Conservation (phyloP, 2,888 invertebrate species). For the Eustalomyia histrio region DNA sequence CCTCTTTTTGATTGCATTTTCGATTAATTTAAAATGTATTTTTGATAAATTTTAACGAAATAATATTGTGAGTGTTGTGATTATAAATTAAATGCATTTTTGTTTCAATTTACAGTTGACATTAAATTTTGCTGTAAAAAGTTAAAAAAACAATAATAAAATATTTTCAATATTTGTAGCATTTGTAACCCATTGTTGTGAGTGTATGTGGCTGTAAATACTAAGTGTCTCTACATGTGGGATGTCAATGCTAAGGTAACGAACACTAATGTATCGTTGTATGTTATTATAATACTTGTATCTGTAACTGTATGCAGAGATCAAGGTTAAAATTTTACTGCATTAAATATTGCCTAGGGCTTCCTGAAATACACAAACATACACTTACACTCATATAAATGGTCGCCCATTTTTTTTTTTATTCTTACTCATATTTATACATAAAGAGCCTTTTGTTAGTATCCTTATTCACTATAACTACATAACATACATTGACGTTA, state of each 20-base stretch:
- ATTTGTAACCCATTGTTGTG: neutral
- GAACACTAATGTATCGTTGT: neutral
- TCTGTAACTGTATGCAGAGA: slow-evolving; percentile 38
- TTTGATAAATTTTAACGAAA: too few species aligned
- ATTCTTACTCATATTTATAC: neutral
- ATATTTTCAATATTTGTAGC: too few species aligned
- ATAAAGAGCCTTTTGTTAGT: neutral
- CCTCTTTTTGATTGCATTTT: too few species aligned
- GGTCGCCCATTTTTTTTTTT: neutral
- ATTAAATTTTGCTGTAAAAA: too few species aligned
- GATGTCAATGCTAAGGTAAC: neutral
- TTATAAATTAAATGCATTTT: too few species aligned
- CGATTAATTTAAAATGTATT: too few species aligned
- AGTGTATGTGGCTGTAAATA: neutral
- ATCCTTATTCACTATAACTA: neutral
- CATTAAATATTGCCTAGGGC: slow-evolving; percentile 56
- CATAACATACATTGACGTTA: neutral
- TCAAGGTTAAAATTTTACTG: slow-evolving; percentile 59
- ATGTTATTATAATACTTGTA: slow-evolving; percentile 9
- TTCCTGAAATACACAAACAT: neutral
- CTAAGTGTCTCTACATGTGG: neutral
- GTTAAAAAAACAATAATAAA: too few species aligned
- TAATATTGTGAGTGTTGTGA: too few species aligned
- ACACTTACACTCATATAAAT: neutral
- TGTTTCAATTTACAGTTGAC: too few species aligned